These are phyloP conservation scores for Lacerta agilis DNA, from an alignment of 2,797 vertebrate species.

Conservation along the genomic window DNA sequence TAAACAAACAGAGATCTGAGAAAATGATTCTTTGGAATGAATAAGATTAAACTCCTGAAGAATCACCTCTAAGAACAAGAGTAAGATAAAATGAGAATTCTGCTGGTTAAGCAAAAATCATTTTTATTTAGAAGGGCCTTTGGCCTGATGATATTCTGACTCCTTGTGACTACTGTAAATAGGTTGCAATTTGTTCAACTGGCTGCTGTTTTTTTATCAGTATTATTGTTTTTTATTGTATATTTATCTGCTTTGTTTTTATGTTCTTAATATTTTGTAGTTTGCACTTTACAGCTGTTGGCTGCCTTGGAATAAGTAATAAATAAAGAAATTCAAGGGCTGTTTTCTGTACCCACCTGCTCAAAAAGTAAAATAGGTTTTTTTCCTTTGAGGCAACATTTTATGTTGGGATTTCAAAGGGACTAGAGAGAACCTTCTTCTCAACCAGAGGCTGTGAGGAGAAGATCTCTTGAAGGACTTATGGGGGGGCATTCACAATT, in stretches of 20 bases:
- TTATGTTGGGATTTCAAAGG: background rate
- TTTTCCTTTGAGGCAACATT: background rate
- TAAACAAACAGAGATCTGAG: background rate
- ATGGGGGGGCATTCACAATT: background rate
- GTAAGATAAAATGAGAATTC: background rate
- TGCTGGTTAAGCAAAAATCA: background rate
- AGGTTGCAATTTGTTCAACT: background rate
- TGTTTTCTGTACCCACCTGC: background rate
- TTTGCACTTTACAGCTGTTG: background rate
- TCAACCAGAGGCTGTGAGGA: background rate
- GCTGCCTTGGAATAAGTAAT: background rate
- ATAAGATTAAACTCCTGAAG: background rate
- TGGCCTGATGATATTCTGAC: background rate
- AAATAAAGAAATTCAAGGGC: conserved; percentile 3
- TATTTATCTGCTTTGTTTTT: background rate
- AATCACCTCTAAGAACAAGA: background rate
- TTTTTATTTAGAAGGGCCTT: background rate
- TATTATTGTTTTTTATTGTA: background rate
- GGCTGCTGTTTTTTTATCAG: background rate
- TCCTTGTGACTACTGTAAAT: background rate
- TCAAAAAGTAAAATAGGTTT: background rate
- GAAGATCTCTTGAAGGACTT: background rate
- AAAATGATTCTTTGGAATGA: background rate
- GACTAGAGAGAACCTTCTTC: background rate
- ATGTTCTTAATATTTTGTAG: background rate